Base-by-base conservation (phyloP, 2,113 vertebrate genomes). In the Campylorhamphus procurvoides region DNA sequence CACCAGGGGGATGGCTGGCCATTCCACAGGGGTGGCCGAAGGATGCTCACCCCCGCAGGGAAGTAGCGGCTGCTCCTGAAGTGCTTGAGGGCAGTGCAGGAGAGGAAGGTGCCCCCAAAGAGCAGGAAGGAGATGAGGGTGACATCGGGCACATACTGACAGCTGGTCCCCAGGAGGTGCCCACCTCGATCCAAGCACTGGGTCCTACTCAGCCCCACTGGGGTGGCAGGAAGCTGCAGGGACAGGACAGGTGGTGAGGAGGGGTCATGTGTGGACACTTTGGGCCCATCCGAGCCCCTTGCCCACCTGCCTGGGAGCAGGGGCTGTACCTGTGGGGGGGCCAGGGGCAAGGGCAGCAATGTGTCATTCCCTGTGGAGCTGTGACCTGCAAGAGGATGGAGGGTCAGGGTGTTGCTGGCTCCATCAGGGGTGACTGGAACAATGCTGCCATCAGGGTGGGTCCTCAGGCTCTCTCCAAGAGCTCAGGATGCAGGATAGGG, bases 61-160 rank as follows among this genome's bases (percentile, higher is more conserved):
- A 98, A 98, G 93, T 98, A 98, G 84, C 62, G 86, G 95, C 98
- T 98, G 72, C 80, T 96, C 95, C 97, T 98, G 75, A 98, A 93
- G 46, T 13, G 62, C 71, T 98, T 98, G 90, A 98, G 92, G 1
- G 12, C 40, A 0, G 29, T 60, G 59, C 98, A 97, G 89, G 93
- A 98, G 73, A 98, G 58, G 91, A 98, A 98, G 20, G 98, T 98
- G n/a, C 97, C 97, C 35, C 98, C 87, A 1, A 98, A 98, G 56
- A 98, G 97, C 67, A 98, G 96, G 76, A 98, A 92, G 63, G 98
- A 98, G 80, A 98, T n/a, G n/a, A 98, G 95, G 69, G 98, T 91
- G 46, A 98, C 69, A 64, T 98, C 98, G 1, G 98, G 98, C 46
- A 98, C 96, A 0, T 96, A 97, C 5, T 95, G 94, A 73, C 98